Percentiles rank a stretch among this genome's conserved stretches.
phyloP scores from a whole-genome alignment of 2,113 vertebrate species.

The Chamaea fasciata region DNA sequence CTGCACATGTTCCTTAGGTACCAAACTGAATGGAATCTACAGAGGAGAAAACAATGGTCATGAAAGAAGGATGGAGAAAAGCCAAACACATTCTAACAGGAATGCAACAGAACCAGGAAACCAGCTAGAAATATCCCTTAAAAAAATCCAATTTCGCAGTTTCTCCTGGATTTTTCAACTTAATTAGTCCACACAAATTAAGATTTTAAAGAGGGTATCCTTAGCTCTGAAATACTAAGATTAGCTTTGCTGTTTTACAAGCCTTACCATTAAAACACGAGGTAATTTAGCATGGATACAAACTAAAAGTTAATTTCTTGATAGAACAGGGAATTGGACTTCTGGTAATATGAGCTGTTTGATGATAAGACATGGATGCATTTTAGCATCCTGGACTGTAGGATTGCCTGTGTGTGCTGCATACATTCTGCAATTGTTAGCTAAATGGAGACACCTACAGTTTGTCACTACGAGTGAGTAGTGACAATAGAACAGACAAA shows the following conservation, averaged over 20 bases:
- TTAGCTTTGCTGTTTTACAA: background rate
- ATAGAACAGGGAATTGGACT: background rate
- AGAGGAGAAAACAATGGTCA: background rate
- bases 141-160: background rate
- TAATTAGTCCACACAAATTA: background rate
- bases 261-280: background rate
- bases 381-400: background rate
- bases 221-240: background rate
- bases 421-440: background rate
- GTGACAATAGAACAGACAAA: background rate
- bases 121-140: background rate
- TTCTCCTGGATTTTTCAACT: background rate
- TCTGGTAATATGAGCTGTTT: background rate
- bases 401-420: rapidly evolving
- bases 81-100: background rate
- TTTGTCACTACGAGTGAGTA: background rate
- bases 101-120: background rate
- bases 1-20: background rate
- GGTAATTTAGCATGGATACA: background rate
- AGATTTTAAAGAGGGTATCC: background rate
- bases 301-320: background rate
- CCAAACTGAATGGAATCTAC: background rate
- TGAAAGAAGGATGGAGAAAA: background rate
- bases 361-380: background rate
- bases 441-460: background rate